Evolutionary conservation across 2,797 vertebrate genomes (phyloP).

Genomic region (Pteropus rufus): DNA sequence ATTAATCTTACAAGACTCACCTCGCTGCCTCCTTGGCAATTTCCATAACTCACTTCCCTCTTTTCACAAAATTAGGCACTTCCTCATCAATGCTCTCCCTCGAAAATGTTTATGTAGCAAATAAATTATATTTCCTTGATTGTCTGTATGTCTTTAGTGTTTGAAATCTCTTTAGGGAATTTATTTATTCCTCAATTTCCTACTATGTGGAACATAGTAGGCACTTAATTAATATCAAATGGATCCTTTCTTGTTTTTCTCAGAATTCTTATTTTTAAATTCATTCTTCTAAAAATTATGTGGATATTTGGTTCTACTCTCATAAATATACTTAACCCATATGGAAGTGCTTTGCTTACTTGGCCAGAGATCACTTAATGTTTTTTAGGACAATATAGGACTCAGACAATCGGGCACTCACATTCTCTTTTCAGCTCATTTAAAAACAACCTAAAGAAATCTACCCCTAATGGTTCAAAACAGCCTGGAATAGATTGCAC

Average conservation of each 20-base stretch:
- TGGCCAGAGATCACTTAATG: neutral
- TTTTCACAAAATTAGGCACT: neutral
- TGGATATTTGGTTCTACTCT: neutral
- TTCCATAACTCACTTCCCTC: neutral
- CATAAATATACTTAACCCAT: neutral
- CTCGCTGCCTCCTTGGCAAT: neutral
- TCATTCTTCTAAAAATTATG: neutral
- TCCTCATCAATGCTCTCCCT: neutral
- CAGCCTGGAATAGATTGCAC: neutral
- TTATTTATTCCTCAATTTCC: neutral
- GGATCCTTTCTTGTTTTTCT: neutral
- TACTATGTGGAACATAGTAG: neutral
- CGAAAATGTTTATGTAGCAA: neutral
- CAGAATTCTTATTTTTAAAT: neutral
- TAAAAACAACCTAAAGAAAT: conserved; percentile 1
- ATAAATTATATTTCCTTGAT: neutral
- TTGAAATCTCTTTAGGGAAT: neutral
- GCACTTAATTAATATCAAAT: neutral
- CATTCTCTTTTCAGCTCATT: neutral
- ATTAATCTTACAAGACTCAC: neutral
- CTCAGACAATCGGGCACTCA: neutral
- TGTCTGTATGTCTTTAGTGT: neutral
- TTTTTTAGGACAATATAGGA: neutral
- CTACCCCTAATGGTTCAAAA: neutral
- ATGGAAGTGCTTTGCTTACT: neutral